phyloP scores from a whole-genome alignment of 2,797 vertebrate genomes.

The Sebastes cheni region DNA sequence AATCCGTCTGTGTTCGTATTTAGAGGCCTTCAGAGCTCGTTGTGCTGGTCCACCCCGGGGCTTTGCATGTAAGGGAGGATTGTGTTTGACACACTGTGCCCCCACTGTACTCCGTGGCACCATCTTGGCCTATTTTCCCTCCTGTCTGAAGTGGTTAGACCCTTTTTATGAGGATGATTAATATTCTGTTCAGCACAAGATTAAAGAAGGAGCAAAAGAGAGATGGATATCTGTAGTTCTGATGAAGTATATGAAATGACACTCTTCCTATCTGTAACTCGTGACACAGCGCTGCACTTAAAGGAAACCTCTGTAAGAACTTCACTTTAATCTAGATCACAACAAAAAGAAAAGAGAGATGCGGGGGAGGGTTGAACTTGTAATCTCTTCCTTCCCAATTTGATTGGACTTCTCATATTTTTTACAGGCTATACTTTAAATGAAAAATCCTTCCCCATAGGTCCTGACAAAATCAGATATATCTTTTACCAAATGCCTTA shows the following conservation, averaged over 20 bases:
- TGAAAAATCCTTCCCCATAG: neutral
- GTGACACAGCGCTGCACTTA: constrained; percentile 28
- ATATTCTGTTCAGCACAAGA: constrained; percentile 63
- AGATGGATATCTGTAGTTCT: constrained; percentile 44
- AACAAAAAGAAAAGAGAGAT: constrained; percentile 5
- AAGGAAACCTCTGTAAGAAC: constrained; percentile 13
- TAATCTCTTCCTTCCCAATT: constrained; percentile 23
- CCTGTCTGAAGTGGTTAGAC: constrained; percentile 12
- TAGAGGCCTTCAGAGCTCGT: constrained; percentile 29
- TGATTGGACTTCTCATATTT: constrained; percentile 4
- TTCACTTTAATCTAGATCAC: constrained; percentile 37
- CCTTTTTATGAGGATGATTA: constrained; percentile 43
- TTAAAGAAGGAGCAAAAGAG: constrained; percentile 41
- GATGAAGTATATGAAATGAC: constrained; percentile 50
- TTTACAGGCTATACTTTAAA: constrained; percentile 16
- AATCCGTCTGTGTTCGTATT: constrained; percentile 44
- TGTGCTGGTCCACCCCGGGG: constrained; percentile 27
- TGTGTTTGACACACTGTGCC: constrained; percentile 52
- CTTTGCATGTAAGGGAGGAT: constrained; percentile 48
- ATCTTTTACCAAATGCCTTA: constrained; percentile 2
- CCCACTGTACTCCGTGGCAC: constrained; percentile 43
- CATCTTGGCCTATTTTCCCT: constrained; percentile 28
- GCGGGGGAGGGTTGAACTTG: neutral
- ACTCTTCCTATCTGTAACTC: constrained; percentile 41
- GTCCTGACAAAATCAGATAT: neutral